A percentile compares a stretch with the other conserved stretches of the same genome.
Conservation (phyloP, 2,888 invertebrate species). For the Tachina fera region DNA sequence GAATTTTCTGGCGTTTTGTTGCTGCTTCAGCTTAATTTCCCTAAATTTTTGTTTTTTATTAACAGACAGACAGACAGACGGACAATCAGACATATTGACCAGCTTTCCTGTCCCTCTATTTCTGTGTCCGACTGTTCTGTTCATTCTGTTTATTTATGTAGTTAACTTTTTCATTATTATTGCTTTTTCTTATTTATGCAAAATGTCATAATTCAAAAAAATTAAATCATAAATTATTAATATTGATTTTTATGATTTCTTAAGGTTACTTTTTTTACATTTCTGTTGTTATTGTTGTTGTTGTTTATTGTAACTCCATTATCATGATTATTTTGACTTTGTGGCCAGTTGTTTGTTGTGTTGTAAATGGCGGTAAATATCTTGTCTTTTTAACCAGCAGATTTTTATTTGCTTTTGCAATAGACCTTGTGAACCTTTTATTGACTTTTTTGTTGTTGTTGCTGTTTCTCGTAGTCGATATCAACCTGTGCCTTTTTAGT, state of each 20-base stretch:
- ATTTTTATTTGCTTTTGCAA: slow-evolving; percentile 38
- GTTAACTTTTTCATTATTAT: slow-evolving; percentile 49
- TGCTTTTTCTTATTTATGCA: slow-evolving; percentile 47
- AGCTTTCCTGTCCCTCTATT: slow-evolving; percentile 7
- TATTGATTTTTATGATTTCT: slow-evolving; percentile 68
- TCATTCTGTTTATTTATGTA: slow-evolving; percentile 11
- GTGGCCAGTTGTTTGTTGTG: slow-evolving; percentile 60
- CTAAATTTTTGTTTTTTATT: slow-evolving; percentile 27
- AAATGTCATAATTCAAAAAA: slow-evolving; percentile 81
- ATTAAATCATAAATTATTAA: slow-evolving; percentile 81
- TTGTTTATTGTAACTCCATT: slow-evolving; percentile 40
- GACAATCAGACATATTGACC: neutral
- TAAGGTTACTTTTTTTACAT: slow-evolving; percentile 3
- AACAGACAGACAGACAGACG: neutral
- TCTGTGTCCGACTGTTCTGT: neutral
- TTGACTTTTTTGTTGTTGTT: slow-evolving; percentile 19
- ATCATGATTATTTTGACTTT: slow-evolving; percentile 49
- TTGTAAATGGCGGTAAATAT: slow-evolving; percentile 73
- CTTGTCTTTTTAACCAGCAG: slow-evolving; percentile 68
- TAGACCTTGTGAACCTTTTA: slow-evolving; percentile 67
- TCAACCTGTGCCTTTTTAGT: slow-evolving; percentile 46
- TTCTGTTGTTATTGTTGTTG: neutral
- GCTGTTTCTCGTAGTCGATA: neutral
- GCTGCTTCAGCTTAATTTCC: slow-evolving; percentile 60
- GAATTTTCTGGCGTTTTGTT: slow-evolving; percentile 15